Conservation (phyloP, 2,888 invertebrate species). For the Drosophila anceps region DNA sequence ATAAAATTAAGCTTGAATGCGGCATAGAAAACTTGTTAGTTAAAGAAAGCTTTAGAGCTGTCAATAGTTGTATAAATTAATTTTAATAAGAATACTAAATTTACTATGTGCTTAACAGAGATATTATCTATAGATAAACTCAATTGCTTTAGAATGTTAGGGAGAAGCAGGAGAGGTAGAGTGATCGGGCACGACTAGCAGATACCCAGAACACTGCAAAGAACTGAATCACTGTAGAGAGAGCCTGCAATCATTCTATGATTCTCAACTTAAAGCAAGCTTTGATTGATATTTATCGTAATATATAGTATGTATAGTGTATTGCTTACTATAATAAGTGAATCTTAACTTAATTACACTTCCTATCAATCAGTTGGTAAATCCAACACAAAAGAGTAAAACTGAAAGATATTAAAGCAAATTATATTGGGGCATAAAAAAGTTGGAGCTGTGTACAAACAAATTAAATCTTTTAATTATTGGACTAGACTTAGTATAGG, state of each 20-base stretch:
- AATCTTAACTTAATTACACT: neutral
- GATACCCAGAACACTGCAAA: neutral
- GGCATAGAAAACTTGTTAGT: neutral
- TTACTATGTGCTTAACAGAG: neutral
- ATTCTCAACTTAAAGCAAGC: neutral
- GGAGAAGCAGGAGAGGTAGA: neutral
- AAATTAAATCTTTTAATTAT: neutral
- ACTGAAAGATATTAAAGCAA: neutral
- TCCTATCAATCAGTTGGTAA: neutral
- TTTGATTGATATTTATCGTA: neutral
- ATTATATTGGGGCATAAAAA: neutral
- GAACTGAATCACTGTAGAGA: neutral
- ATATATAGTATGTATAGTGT: neutral
- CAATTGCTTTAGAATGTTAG: neutral
- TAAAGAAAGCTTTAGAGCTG: neutral
- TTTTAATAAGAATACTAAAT: neutral
- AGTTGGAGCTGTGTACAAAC: neutral
- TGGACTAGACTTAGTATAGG: neutral
- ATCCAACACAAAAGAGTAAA: neutral
- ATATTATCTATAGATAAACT: neutral
- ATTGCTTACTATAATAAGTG: neutral
- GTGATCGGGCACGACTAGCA: neutral
- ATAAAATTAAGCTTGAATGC: constrained; percentile 4
- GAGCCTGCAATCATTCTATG: no score
- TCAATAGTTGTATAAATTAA: neutral